Evolutionary conservation across 1,140 invertebrate species (phyloP), one percentile per base, ranked within the genome.

Genomic region (Dendroctonus valens): DNA sequence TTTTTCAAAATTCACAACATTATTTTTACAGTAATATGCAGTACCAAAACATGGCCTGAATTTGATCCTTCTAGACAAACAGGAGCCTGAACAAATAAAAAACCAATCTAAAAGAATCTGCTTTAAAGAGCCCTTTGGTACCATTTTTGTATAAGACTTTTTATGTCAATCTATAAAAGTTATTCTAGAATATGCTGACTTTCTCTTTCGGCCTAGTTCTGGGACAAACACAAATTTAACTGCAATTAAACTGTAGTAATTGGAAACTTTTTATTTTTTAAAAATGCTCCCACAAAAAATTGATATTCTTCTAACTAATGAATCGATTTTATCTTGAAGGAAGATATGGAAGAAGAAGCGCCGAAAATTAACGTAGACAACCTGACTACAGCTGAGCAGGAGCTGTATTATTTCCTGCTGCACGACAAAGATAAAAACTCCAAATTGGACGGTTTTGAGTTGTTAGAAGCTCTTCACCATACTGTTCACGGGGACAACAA

Each of bases 361-460:
- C 77, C 81, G 4, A 74, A 82, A 62, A 78, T 84, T 2, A 81
- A 86, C 64, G 77, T 88, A 38, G 81, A 84, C 6, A 84, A 85
- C 60, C 86, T 91, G 84, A 84, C 84, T 0, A 83, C 86, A 5
- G 87, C 91, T 73, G 90, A 92, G 76, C 77, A 92, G 69, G 90
- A 92, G 74, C 83, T 86, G 68, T 82, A 84, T 71, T 82, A 82
- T 76, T 83, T 81, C 70, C 90, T 90, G 72, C 77, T 89, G 8
- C 92, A 94, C 70, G 92, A 94, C 74, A 86, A 86, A 69, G 91
- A 93, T 72, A 89, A 87, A 71, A 92, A 94, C 75, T 87, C 84
- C 0, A 88, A 87, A 74, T 79, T 93, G 54, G 92, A 94, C 77
- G 91, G 91, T 7, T 77, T 93, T 51, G 91, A 94, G 81, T 84